Conservation (phyloP, 2,797 vertebrate species). For the Stomatorhinus walkeri region DNA sequence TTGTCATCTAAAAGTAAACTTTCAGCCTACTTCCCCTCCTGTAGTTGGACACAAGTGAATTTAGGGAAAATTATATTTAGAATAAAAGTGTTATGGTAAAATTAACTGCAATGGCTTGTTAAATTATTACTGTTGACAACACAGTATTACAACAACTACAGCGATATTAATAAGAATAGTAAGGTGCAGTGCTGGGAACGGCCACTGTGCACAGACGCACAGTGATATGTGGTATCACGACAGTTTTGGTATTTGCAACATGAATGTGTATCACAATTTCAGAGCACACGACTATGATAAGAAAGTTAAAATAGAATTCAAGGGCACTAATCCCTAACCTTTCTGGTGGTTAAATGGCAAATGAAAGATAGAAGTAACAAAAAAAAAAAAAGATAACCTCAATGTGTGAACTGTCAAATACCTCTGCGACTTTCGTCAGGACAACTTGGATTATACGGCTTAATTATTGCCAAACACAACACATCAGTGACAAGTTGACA, state of each 20-base stretch:
- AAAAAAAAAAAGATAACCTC: slow-evolving; percentile 18
- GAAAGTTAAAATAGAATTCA: slow-evolving; percentile 27
- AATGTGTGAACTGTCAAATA: slow-evolving; percentile 21
- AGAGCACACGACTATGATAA: slow-evolving; percentile 21
- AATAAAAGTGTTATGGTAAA: not conserved
- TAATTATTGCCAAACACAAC: not conserved
- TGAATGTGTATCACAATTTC: slow-evolving; percentile 11
- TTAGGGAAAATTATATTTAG: not conserved
- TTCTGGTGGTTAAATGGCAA: slow-evolving; percentile 13
- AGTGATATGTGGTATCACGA: not conserved
- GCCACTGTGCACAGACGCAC: not conserved
- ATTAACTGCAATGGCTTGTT: not conserved
- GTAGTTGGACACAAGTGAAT: not conserved
- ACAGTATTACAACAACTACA: not conserved
- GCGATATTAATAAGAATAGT: not conserved
- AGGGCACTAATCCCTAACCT: slow-evolving; percentile 15
- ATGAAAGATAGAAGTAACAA: slow-evolving; percentile 21
- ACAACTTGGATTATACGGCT: not conserved
- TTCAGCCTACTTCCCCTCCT: not conserved
- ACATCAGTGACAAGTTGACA: not conserved
- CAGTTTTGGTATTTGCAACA: slow-evolving; percentile 11
- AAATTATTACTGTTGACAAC: not conserved
- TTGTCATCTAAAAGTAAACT: not conserved
- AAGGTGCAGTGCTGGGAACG: not conserved
- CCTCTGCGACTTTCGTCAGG: not conserved